Percentiles rank a stretch among this genome's conserved stretches.
Conservation (phyloP, 2,888 invertebrate genomes). For the Disparrhopalites patrizii region DNA sequence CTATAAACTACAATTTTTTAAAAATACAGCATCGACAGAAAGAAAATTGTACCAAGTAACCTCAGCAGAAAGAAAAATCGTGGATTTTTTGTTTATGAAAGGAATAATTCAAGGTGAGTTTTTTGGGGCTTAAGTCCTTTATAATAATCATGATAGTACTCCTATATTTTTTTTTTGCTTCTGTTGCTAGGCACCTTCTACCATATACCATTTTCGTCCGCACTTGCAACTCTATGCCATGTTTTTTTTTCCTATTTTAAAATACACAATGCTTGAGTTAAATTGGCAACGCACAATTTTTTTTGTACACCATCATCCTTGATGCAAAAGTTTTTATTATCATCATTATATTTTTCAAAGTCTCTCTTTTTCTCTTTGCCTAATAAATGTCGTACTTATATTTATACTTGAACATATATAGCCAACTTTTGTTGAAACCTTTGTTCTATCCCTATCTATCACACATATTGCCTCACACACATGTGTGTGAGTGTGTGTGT, state of each 20-base stretch:
- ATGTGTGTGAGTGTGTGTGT: neutral
- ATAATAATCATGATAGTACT: neutral
- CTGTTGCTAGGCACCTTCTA: neutral
- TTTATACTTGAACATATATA: no score
- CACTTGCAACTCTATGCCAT: neutral
- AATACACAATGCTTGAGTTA: no score
- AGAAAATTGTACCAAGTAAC: no score
- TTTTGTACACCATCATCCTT: slow-evolving; percentile 1
- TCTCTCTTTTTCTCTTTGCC: neutral
- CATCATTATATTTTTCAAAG: neutral
- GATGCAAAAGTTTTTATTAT: neutral
- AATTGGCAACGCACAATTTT: neutral
- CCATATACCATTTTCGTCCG: neutral
- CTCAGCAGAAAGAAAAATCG: no score
- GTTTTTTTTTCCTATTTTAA: neutral
- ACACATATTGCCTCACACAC: no score
- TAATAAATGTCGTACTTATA: neutral
- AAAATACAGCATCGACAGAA: no score
- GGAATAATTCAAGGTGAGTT: slow-evolving; percentile 25
- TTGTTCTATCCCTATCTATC: no score
- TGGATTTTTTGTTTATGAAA: no score
- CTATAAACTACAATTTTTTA: no score
- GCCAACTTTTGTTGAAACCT: no score
- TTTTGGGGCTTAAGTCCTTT: neutral
- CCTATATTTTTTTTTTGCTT: neutral